A percentile compares a stretch with the other conserved stretches of the same genome.
phyloP scores from a whole-genome alignment of 2,888 invertebrate species.

The Coelopa pilipes region DNA sequence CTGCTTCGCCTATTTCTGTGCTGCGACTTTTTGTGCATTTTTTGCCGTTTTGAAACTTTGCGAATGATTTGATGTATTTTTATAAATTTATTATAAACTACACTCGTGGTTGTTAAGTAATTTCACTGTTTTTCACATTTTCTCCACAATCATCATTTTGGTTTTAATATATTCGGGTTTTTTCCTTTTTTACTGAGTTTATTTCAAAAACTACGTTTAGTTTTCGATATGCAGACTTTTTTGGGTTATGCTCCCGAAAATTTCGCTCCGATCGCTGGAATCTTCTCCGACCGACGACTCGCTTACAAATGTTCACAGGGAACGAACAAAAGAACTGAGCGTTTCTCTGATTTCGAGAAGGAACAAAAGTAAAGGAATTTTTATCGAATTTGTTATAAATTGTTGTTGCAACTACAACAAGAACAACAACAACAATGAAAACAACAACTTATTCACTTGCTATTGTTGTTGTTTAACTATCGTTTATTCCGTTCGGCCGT shows the following conservation, averaged over 20 bases:
- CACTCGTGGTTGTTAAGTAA: neutral
- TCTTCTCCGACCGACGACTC: neutral
- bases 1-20: neutral
- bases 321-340: constrained; percentile 15
- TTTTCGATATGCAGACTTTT: neutral
- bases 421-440: too few species aligned
- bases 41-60: neutral
- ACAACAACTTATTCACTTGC: too few species aligned
- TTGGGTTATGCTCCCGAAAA: neutral
- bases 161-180: neutral
- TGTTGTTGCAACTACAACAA: too few species aligned
- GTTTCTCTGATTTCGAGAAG: constrained; percentile 10
- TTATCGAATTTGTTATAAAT: constrained; percentile 29
- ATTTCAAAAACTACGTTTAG: neutral
- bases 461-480: constrained; percentile 7
- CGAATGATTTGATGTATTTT: neutral
- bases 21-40: constrained; percentile 1
- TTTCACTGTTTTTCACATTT: neutral
- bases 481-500: neutral
- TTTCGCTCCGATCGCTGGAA: constrained; percentile 19
- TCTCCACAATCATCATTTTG: neutral
- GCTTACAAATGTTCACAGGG: neutral
- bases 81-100: neutral
- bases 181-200: neutral
- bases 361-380: constrained; percentile 6